Conservation (phyloP, 92 coral and sea anemone species). For the Nematostella vectensis region DNA sequence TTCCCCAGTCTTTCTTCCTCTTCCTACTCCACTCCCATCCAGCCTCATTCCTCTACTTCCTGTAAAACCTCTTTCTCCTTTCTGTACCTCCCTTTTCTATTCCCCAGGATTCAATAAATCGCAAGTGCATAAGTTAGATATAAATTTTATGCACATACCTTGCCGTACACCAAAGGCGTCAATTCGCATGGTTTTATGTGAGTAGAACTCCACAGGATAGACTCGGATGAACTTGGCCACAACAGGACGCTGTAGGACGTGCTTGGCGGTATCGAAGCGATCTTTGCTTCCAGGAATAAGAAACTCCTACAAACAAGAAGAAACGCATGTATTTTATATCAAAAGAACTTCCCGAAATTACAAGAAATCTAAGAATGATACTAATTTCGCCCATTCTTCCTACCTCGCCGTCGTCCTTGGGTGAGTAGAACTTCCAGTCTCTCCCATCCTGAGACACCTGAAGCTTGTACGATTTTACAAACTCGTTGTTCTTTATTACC, state of each 20-base stretch:
- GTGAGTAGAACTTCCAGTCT: constrained; percentile 7
- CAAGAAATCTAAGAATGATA: neutral
- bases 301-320: neutral
- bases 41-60: too few relatives aligned
- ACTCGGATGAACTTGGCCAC: neutral
- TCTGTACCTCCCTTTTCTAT: too few relatives aligned
- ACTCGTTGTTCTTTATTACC: constrained; percentile 4
- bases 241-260: neutral
- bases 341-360: neutral
- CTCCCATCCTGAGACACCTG: constrained; percentile 15
- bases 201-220: neutral
- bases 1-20: too few relatives aligned
- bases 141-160: too few relatives aligned
- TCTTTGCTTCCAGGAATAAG: neutral
- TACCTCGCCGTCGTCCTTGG: too few relatives aligned
- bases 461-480: constrained; percentile 18
- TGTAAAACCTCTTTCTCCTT: too few relatives aligned
- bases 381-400: too few relatives aligned
- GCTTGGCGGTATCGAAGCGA: neutral
- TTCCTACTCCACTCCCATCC: too few relatives aligned
- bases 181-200: neutral
- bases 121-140: too few relatives aligned
- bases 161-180: neutral
- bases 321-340: too few relatives aligned
- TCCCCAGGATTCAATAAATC: too few relatives aligned